Base-by-base conservation (phyloP, 1,140 invertebrate genomes). In the Drosophila persimilis region DNA sequence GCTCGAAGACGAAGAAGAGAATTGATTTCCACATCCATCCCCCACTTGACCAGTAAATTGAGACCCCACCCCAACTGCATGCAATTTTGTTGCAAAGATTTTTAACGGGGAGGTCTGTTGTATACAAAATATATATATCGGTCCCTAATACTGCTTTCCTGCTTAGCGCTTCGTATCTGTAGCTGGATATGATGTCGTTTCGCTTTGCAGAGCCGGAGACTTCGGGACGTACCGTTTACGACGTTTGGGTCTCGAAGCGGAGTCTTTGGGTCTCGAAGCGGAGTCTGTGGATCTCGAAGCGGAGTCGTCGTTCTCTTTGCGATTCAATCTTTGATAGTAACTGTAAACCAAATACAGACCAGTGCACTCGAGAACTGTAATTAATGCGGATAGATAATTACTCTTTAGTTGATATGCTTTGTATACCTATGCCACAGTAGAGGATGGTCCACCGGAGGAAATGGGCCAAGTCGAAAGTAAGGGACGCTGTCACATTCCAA, bases 401-500 rank as follows among this genome's bases (percentile, higher is more conserved):
- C 11, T 2, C 8, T 31, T 31, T 9, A 0, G 11, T 39, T 11
- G 35, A 4, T 5, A 13, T 13, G 11, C 0, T 39, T 39, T 39
- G 11, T 39, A 39, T 56, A 83, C 79, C 31, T 31, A 83, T 83
- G 11, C 55, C 71, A 0, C 75, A 11, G 24, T 75, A 83, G 4
- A 66, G 45, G 7, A 78, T 1, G 4, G 45, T 11, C 61, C 69
- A 83, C n/a, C 55, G 4, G 9, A 63, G 7, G 1, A 75, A 43
- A 4, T 45, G 11, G 3, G 0, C 1, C 41, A 11, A 56, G 2
- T 63, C 31, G 6, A 50, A 47, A 9, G 46, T n/a, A 0, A 45
- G 22, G 17, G 60, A 24, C 0, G 35, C 4, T 0, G 24, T 2
- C 2, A 83, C 62, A 17, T 48, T 57, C 70, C 61, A 75, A 0